Percentiles rank a stretch among this genome's conserved stretches.
These are phyloP conservation scores for Montifringilla adamsi DNA, from an alignment of 2,113 vertebrate species.

Conservation along the genomic window DNA sequence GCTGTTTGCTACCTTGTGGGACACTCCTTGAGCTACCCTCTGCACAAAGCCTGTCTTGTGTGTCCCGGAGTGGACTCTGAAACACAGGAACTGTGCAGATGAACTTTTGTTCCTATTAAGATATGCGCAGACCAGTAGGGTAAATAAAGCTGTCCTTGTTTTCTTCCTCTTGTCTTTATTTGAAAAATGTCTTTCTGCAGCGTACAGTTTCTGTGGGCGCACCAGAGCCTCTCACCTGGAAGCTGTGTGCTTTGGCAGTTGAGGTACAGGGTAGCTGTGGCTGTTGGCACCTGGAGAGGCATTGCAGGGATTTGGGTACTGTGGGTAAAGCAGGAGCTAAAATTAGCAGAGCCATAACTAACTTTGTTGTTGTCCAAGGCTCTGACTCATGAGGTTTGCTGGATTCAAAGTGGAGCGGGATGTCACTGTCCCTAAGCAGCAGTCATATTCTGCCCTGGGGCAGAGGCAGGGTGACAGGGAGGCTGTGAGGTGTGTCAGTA, in stretches of 20 bases:
- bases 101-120: conserved; percentile 3
- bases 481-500: background rate
- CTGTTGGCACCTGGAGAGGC: conserved; percentile 18
- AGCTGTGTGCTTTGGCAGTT: background rate
- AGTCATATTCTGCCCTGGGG: background rate
- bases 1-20: background rate
- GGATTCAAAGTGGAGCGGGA: background rate
- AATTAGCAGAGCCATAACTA: conserved; percentile 33
- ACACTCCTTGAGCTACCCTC: background rate
- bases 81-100: background rate
- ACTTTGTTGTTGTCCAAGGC: background rate
- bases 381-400: background rate
- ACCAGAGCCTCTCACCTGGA: background rate
- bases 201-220: background rate
- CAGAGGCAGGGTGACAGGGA: background rate
- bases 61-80: background rate
- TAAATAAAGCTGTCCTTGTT: background rate
- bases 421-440: background rate
- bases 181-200: background rate
- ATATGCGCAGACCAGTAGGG: background rate
- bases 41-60: background rate
- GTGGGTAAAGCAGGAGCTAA: conserved; percentile 12
- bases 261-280: background rate
- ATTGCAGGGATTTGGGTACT: background rate
- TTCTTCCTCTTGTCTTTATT: background rate